These are phyloP conservation scores for Monodelphis domestica DNA, from an alignment of 2,797 vertebrate genomes.

Conservation along the genomic window DNA sequence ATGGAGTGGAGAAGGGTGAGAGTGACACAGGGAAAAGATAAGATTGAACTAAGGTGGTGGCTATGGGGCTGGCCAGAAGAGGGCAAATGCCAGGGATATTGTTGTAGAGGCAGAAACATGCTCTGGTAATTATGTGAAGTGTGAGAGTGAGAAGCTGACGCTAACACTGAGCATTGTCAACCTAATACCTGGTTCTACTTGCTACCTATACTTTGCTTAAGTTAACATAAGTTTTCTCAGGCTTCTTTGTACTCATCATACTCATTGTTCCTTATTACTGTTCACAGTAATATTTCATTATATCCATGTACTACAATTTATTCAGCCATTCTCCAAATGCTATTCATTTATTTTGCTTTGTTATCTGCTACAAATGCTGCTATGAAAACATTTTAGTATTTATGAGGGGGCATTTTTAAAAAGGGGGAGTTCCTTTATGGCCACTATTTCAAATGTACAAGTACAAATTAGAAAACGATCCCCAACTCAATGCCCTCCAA, in stretches of 20 bases:
- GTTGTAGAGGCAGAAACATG: neutral
- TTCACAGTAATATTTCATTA: neutral
- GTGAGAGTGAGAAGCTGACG: neutral
- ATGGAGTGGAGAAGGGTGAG: neutral
- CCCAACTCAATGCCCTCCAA: slow-evolving; percentile 32
- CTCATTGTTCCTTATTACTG: neutral
- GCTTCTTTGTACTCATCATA: neutral
- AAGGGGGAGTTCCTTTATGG: slow-evolving; percentile 83
- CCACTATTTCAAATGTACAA: slow-evolving; percentile 86
- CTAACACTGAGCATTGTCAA: neutral
- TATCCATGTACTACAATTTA: neutral
- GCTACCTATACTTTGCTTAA: neutral
- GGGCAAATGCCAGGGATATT: neutral
- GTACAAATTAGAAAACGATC: slow-evolving; percentile 85
- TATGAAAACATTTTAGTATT: too few relatives aligned
- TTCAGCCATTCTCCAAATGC: neutral
- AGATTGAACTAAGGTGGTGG: neutral
- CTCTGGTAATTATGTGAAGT: neutral
- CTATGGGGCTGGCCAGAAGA: neutral
- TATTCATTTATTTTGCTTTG: too few relatives aligned
- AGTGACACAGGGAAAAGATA: neutral
- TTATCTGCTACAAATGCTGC: too few relatives aligned
- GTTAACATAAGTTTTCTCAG: neutral
- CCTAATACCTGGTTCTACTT: neutral
- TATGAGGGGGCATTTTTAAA: neutral